Evolutionary conservation across 2,888 invertebrate species (phyloP).

Genomic region (Furcula furcula): DNA sequence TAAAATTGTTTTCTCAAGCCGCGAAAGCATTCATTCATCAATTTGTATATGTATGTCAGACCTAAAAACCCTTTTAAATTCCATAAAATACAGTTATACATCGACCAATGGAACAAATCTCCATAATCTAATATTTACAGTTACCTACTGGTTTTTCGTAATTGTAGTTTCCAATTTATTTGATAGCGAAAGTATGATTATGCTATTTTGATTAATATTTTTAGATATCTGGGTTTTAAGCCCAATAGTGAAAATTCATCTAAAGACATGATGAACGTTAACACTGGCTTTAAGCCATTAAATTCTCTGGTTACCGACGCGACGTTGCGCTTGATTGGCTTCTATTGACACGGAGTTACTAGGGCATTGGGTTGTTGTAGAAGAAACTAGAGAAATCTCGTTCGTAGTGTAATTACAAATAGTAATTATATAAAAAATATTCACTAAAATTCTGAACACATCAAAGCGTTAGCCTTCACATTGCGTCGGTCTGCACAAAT

Average conservation of each 20-base stretch:
- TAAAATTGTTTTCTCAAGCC: too few relatives aligned
- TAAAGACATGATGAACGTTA: conserved; percentile 3
- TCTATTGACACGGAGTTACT: conserved; percentile 40
- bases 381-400: conserved; percentile 10
- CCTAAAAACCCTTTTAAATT: too few relatives aligned
- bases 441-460: too few relatives aligned
- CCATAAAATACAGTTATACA: too few relatives aligned
- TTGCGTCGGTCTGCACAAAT: background rate
- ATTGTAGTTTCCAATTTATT: conserved; percentile 14
- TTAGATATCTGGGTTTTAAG: conserved; percentile 23
- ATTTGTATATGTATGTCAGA: too few relatives aligned
- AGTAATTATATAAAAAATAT: too few relatives aligned
- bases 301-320: conserved; percentile 24
- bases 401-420: background rate
- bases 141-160: conserved; percentile 16
- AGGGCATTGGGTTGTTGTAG: conserved; percentile 29
- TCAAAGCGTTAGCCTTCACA: background rate
- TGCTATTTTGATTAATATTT: conserved; percentile 11
- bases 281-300: conserved; percentile 26
- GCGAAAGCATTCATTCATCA: too few relatives aligned
- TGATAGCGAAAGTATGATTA: conserved; percentile 18
- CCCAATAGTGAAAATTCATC: conserved; percentile 16
- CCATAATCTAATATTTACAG: conserved; percentile 19
- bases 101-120: conserved; percentile 28
- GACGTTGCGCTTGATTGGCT: conserved; percentile 35